Evolutionary conservation across 2,113 vertebrate genomes (phyloP), one percentile per base, ranked within the genome.

Genomic region (Eurystomus gularis): DNA sequence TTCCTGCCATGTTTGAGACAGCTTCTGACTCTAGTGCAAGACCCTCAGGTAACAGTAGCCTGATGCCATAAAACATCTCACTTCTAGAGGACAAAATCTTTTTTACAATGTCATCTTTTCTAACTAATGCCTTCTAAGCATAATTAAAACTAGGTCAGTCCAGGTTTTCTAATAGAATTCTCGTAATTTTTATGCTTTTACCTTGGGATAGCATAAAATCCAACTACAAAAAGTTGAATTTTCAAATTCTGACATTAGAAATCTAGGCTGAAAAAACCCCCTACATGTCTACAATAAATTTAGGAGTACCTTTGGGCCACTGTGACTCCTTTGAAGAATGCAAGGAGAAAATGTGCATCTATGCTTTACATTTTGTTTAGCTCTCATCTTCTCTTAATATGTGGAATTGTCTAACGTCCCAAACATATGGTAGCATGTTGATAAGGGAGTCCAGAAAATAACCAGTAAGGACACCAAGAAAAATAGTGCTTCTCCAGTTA

Each of bases 361-460:
- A 13, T 35, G 28, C 28, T 81, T 86, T 21, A 37, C 8, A 5
- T 88, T 85, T 66, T 79, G 6, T 57, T 77, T 64, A 40, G 2
- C 4, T 4, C 13, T 6, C 2, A 49, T 60, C 46, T 37, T 39
- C 20, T 61, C 8, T 23, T 69, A 52, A 35, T 12, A 39, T 11
- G 23, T 11, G 72, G 39, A 78, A 28, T 24, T 69, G 9, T 60
- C 31, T 51, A 64, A 54, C 68, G 10, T 26, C 23, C n/a, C 57
- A 28, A 61, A 40, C 33, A 48, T 0, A 0, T 44, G 16, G 13
- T 10, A 42, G 13, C 6, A 3, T 39, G 42, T 44, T 10, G 8
- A 44, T 31, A 62, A 39, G 11, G 9, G 5, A 62, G n/a, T 66
- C 7, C 19, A 48, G 35, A 86, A 88, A 75, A 75, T 29, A 0